These are phyloP conservation scores for Drosophila flavopinicola DNA, from an alignment of 2,888 invertebrate species.

Conservation along the genomic window DNA sequence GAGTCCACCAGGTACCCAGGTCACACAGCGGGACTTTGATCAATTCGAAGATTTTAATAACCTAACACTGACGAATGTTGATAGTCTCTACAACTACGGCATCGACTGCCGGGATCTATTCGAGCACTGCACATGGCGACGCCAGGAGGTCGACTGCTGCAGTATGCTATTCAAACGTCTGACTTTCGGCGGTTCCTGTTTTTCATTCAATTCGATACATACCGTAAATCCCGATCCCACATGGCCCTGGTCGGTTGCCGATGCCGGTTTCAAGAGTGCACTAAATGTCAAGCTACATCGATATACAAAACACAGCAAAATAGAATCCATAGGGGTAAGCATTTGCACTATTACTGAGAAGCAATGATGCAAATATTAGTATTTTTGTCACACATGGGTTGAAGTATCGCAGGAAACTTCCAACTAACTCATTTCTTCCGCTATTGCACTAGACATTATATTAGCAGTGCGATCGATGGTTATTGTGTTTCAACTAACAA, in stretches of 20 bases:
- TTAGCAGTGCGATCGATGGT: no score
- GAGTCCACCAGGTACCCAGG: neutral
- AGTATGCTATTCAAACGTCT: conserved; percentile 45
- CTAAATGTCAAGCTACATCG: conserved; percentile 59
- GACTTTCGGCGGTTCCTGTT: conserved; percentile 43
- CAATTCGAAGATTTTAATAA: conserved; percentile 25
- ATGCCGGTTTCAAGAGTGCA: conserved; percentile 57
- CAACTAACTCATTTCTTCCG: no score
- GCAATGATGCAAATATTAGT: no score
- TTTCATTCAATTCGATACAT: conserved; percentile 57
- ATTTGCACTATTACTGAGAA: no score
- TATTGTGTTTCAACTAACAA: no score
- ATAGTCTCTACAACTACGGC: conserved; percentile 15
- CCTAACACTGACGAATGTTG: conserved; percentile 8
- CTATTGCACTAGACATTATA: no score
- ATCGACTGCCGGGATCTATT: conserved; percentile 61
- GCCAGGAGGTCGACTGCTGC: conserved; percentile 61
- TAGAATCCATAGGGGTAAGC: conserved; percentile 57
- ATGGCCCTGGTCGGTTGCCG: conserved; percentile 74
- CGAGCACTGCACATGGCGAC: conserved; percentile 64
- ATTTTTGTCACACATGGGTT: no score
- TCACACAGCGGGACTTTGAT: neutral
- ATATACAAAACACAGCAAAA: neutral
- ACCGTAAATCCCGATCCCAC: conserved; percentile 38
- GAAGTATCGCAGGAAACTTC: no score